Evolutionary conservation across 2,797 vertebrate species (phyloP), one percentile per base, ranked within the genome.

Genomic region (Coilia nasus): DNA sequence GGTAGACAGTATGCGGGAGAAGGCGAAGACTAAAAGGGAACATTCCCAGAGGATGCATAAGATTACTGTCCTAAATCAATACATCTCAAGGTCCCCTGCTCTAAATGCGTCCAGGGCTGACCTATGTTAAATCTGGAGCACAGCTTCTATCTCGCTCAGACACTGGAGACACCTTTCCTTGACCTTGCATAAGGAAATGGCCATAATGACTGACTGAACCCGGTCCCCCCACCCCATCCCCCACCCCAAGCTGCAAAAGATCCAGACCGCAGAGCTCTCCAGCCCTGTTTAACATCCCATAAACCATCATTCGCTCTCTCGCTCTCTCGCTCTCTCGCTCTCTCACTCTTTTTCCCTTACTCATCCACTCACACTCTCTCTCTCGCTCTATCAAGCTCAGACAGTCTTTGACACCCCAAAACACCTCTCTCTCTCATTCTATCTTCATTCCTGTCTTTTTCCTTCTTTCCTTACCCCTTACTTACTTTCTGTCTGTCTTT

Each of bases 1-100:
- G 75, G 31, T 6, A 6, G 75, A 67, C 21, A 71, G n/a, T 80
- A 41, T 44, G 15, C 7, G 25, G 64, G 0, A 1, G 71, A 41
- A 75, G 41, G 82, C 3, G 59, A 6, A 17, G 86, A 80, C 54
- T 88, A 85, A 84, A 86, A 31, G 9, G 35, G 71, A 44, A 7
- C 35, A 17, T 78, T 78, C 71, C 71, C 71, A 5, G 89, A 90
- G 87, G 85, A 92, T 91, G 89, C 89, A 91, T 90, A 86, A 92
- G 90, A 92, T 90, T 86, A 93, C 86, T 87, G 88, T 92, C 88
- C 86, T 19, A 0, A 90, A 93, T 94, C 93, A 90, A 93, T 94
- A 93, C 84, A 87, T 86, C 90, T 91, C 93, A 91, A 90, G 88
- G 85, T 93, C 91, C 90, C 90, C 89, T 86, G 87, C 88, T 90